Evolutionary conservation across 1,140 invertebrate genomes (phyloP), one percentile per base, ranked within the genome.

Genomic region (Leptopilina clavipes): DNA sequence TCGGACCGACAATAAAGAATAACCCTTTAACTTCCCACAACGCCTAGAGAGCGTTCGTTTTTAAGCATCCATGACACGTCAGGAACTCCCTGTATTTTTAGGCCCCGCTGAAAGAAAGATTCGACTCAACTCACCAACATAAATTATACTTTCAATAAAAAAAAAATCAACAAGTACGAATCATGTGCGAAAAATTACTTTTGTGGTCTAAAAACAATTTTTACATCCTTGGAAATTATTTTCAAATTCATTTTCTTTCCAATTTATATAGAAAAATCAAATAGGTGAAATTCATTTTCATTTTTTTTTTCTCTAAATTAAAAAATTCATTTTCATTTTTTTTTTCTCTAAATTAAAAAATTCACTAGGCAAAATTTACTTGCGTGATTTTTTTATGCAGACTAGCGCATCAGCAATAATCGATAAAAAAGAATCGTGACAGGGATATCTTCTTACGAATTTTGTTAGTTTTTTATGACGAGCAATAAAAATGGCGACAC

Each of bases 61-160:
- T 65, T 65, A 31, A 65, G 22, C 59, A 65, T 31, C 25, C 59
- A 31, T 65, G 59, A 65, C 59, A 65, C 59, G 59, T 65, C 59
- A 65, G 5, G 59, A n/a, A 65, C 59, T 65, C 59, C 22, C 59
- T 65, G 59, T 65, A 65, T 65, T 65, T 65, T 65, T 65, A 65
- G 59, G 59, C 5, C 37, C 59, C n/a, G 22, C 3, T 31, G 59
- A 65, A 31, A 65, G 59, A 65, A 37, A 65, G 59, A 65, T 65
- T 65, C 59, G 22, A 65, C 59, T 22, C 59, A 65, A 31, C 22
- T n/a, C 25, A 65, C 25, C 31, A 12, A 65, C 59, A 65, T 65
- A 65, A 65, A 65, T 65, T 65, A 65, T n/a, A 31, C 22, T 31
- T n/a, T 31, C 25, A 31, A 31, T n/a, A n/a, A n/a, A 9, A 65